phyloP scores from a whole-genome alignment of 2,797 vertebrate genomes.

The Pseudomugil tenellus region DNA sequence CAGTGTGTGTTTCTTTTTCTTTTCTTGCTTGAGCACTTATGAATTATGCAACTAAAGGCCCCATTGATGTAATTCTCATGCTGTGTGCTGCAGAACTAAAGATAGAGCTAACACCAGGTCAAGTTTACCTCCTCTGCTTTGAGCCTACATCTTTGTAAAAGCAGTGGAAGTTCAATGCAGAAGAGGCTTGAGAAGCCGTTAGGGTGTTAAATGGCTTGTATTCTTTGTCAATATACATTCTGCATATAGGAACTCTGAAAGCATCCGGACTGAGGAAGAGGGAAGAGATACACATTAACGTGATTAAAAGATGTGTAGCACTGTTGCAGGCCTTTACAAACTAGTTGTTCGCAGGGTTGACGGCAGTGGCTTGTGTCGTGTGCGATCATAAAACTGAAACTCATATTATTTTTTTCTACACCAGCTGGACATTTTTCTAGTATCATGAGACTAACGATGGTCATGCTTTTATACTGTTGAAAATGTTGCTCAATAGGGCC shows the following conservation, averaged over 20 bases:
- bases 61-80: conserved; percentile 41
- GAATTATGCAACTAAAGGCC: conserved; percentile 58
- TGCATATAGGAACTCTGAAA: conserved; percentile 2
- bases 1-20: conserved; percentile 49
- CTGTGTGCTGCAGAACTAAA: conserved; percentile 57
- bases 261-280: neutral
- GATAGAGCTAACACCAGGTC: conserved; percentile 39
- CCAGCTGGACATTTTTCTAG: neutral
- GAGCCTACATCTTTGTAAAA: conserved; percentile 33
- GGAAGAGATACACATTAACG: neutral
- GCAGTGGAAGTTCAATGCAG: conserved; percentile 22
- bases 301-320: conserved; percentile 20
- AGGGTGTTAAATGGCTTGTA: conserved; percentile 10
- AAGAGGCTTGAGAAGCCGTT: conserved; percentile 12
- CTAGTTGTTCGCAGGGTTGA: conserved; percentile 20
- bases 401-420: neutral
- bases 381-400: too few relatives aligned
- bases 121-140: conserved; percentile 42
- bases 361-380: neutral
- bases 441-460: neutral
- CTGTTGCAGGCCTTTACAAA: conserved; percentile 6
- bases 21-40: conserved; percentile 49
- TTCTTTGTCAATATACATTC: neutral
- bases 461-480: conserved; percentile 11
- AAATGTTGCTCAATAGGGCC: conserved; percentile 23